A percentile compares a stretch with the other conserved stretches of the same genome.
Conservation (phyloP, 2,888 invertebrate genomes). For the Panorpa germanica region DNA sequence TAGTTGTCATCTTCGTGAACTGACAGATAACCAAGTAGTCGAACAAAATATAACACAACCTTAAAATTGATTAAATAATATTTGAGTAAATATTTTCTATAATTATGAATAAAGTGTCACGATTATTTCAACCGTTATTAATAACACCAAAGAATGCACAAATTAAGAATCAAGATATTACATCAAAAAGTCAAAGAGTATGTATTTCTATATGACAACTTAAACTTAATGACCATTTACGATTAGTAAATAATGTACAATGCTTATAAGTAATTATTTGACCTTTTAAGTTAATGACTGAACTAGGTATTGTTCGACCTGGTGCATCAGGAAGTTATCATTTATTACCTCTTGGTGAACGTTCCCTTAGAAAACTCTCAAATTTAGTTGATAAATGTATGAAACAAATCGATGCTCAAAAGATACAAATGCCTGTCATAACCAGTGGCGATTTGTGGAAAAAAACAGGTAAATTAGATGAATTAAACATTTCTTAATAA, state of each 20-base stretch:
- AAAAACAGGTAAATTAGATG: slow-evolving; percentile 35
- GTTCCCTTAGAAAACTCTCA: slow-evolving; percentile 62
- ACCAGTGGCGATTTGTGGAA: slow-evolving; percentile 50
- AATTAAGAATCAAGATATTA: slow-evolving; percentile 36
- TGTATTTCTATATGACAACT: slow-evolving; percentile 7
- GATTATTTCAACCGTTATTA: slow-evolving; percentile 48
- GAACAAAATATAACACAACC: too few species aligned
- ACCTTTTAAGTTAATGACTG: slow-evolving; percentile 42
- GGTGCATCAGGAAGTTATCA: slow-evolving; percentile 51
- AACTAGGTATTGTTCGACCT: slow-evolving; percentile 53
- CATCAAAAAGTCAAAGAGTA: slow-evolving; percentile 48
- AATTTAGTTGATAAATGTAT: slow-evolving; percentile 50
- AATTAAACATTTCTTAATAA: too few species aligned
- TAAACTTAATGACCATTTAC: too few species aligned
- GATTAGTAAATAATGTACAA: too few species aligned
- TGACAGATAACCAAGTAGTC: too few species aligned
- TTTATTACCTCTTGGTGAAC: slow-evolving; percentile 59
- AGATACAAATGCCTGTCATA: slow-evolving; percentile 59
- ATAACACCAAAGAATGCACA: slow-evolving; percentile 40
- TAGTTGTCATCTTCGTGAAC: too few species aligned
- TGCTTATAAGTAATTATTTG: slow-evolving; percentile 1
- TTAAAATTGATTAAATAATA: too few species aligned
- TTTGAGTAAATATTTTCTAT: too few species aligned
- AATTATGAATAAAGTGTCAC: slow-evolving; percentile 36
- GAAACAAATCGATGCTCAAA: slow-evolving; percentile 54